Conservation (phyloP, 2,797 vertebrate genomes). For the Coracias cyanogaster region DNA sequence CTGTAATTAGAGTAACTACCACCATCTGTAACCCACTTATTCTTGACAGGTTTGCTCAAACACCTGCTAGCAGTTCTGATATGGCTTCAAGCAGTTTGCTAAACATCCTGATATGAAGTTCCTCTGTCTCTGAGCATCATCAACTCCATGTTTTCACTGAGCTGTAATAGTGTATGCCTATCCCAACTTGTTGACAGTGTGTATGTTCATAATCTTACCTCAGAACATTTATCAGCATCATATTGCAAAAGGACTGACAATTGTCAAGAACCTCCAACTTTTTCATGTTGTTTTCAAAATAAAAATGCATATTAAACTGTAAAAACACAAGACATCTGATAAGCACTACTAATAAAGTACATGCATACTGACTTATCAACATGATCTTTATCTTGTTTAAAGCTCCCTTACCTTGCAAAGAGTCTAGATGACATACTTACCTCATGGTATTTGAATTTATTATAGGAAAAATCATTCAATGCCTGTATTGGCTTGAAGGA, state of each 20-base stretch:
- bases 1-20: neutral
- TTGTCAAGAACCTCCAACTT: neutral
- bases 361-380: neutral
- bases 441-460: neutral
- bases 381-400: neutral
- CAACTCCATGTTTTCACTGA: neutral
- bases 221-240: neutral
- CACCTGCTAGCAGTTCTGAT: neutral
- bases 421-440: neutral
- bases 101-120: neutral
- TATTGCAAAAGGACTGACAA: neutral
- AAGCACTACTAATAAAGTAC: neutral
- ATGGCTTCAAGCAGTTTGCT: neutral
- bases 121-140: neutral
- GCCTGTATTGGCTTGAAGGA: neutral
- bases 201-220: neutral
- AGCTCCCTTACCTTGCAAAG: neutral
- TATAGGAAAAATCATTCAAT: neutral
- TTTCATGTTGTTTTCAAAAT: neutral
- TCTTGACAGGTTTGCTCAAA: neutral
- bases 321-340: neutral
- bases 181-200: neutral
- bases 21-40: neutral
- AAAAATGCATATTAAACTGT: neutral
- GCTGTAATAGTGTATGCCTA: neutral